These are phyloP conservation scores for Chymomyza procnemis DNA, from an alignment of 2,888 invertebrate genomes.

Conservation along the genomic window DNA sequence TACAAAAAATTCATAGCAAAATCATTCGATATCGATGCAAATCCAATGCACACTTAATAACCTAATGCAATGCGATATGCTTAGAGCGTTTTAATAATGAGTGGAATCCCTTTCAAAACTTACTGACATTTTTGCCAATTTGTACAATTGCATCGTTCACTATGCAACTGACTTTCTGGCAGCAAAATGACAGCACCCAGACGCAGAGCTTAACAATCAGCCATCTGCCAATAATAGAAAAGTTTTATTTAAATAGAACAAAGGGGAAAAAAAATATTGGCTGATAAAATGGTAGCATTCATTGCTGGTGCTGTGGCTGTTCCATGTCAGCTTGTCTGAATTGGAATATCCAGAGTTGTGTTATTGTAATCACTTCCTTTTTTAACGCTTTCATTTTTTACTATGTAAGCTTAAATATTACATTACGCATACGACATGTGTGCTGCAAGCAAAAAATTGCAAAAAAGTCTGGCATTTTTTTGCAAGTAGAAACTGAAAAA, in stretches of 20 bases:
- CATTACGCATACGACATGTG: not conserved
- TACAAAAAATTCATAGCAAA: not conserved
- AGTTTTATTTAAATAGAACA: slow-evolving; percentile 52
- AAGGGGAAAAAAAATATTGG: slow-evolving; percentile 24
- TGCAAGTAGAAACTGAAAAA: too few species aligned
- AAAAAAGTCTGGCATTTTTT: not conserved
- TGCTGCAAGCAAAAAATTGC: not conserved
- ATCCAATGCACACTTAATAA: slow-evolving; percentile 44
- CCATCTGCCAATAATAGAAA: slow-evolving; percentile 11
- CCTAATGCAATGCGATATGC: slow-evolving; percentile 56
- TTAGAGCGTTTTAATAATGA: slow-evolving; percentile 68
- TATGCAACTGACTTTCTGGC: slow-evolving; percentile 54
- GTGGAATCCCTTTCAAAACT: slow-evolving; percentile 29
- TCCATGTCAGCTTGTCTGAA: not conserved
- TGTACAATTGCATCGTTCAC: slow-evolving; percentile 46
- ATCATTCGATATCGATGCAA: not conserved
- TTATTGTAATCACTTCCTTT: not conserved
- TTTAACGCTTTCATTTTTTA: not conserved
- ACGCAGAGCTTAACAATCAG: slow-evolving; percentile 47
- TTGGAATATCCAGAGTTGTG: not conserved
- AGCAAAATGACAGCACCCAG: not conserved
- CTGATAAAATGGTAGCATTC: not conserved
- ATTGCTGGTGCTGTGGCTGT: not conserved
- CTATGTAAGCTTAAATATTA: not conserved
- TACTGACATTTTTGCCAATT: slow-evolving; percentile 40